These are phyloP conservation scores for Gymnocypris eckloni DNA, from an alignment of 2,797 vertebrate species.

Conservation along the genomic window DNA sequence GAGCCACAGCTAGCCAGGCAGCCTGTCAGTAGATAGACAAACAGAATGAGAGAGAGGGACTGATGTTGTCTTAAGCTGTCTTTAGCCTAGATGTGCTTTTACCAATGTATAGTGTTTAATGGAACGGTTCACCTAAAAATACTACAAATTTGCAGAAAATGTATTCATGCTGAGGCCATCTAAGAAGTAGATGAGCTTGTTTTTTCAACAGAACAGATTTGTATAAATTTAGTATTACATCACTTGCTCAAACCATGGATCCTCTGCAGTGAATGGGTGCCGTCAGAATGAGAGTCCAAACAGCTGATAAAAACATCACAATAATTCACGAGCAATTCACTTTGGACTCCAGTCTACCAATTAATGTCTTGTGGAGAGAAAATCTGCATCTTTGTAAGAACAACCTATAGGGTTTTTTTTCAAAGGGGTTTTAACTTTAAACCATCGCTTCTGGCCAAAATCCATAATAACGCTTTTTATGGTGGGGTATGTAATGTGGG, in stretches of 20 bases:
- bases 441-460: not conserved
- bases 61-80: slow-evolving; percentile 3
- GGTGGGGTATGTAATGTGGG: no score
- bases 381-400: not conserved
- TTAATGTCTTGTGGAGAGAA: not conserved
- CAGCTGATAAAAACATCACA: not conserved
- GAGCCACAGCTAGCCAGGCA: slow-evolving; percentile 40
- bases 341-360: not conserved
- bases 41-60: slow-evolving; percentile 3
- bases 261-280: not conserved
- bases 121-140: not conserved
- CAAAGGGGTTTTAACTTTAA: not conserved
- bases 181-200: not conserved
- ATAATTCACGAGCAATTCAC: not conserved
- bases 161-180: not conserved
- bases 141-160: not conserved
- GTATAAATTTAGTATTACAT: not conserved
- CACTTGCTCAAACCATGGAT: not conserved
- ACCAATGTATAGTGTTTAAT: not conserved
- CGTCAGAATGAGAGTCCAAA: not conserved
- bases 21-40: slow-evolving; percentile 9
- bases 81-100: slow-evolving; percentile 19
- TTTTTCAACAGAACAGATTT: not conserved
- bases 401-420: not conserved
- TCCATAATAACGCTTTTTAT: not conserved